A percentile compares a stretch with the other conserved stretches of the same genome.
Conservation (phyloP, 2,113 vertebrate genomes). For the Physeter macrocephalus region DNA sequence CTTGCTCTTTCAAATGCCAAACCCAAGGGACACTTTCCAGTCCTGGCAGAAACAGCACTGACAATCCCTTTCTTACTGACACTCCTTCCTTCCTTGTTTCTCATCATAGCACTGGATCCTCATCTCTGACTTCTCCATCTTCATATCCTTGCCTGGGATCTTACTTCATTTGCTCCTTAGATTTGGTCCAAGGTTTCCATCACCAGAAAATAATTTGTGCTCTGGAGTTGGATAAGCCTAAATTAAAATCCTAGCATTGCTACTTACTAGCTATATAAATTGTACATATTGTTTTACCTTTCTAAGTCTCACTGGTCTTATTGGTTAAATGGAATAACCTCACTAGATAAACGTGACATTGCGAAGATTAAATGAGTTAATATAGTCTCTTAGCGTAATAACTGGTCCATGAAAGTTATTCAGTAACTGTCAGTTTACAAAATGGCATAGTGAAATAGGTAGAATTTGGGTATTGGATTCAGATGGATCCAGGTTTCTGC, state of each 20-base stretch:
- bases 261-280: background rate
- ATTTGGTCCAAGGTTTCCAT: background rate
- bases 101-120: background rate
- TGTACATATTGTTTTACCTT: background rate
- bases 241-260: background rate
- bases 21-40: background rate
- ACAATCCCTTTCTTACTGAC: background rate
- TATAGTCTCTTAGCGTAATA: background rate
- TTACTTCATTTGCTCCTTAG: background rate
- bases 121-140: background rate
- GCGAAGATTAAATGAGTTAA: background rate
- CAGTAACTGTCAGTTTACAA: background rate
- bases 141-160: background rate
- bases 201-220: background rate
- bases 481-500: background rate
- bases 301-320: background rate
- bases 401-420: background rate
- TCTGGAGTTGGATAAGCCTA: background rate
- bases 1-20: background rate
- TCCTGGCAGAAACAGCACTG: background rate
- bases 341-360: background rate
- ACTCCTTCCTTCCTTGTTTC: background rate
- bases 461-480: background rate
- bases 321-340: background rate
- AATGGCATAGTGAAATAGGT: background rate